These are phyloP conservation scores for Lampris incognitus DNA, from an alignment of 2,113 vertebrate species.

Conservation along the genomic window DNA sequence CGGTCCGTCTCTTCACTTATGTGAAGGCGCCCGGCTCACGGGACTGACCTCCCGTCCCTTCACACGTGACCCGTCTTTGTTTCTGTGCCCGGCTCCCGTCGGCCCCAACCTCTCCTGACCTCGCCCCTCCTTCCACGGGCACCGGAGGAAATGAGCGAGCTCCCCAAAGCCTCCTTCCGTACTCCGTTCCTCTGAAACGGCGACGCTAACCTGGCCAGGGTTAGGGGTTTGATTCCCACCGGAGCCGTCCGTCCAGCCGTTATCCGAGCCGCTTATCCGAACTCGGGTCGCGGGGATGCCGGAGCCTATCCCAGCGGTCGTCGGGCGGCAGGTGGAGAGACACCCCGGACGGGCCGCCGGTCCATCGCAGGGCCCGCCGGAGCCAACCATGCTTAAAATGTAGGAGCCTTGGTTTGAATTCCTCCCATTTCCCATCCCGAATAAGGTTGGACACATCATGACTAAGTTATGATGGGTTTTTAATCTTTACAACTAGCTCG, in stretches of 20 bases:
- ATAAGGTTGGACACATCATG: constrained; percentile 74
- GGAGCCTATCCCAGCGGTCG: no score
- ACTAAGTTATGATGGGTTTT: constrained; percentile 67
- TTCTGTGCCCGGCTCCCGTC: constrained; percentile 17
- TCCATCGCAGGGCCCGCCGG: no score
- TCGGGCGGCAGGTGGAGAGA: no score
- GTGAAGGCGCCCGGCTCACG: constrained; percentile 20
- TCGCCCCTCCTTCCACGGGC: constrained; percentile 63
- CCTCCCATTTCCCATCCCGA: constrained; percentile 39
- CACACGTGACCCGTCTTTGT: constrained; percentile 66
- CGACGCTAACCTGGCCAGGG: background rate
- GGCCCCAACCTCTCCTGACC: constrained; percentile 63
- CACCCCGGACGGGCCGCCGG: no score
- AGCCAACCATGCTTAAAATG: background rate
- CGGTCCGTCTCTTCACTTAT: constrained; percentile 12
- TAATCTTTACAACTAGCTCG: constrained; percentile 71
- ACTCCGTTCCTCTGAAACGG: background rate
- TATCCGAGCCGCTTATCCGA: no score
- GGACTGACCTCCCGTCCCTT: constrained; percentile 46
- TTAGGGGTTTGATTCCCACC: no score
- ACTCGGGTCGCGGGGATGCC: no score
- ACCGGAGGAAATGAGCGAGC: constrained; percentile 48
- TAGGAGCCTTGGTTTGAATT: constrained; percentile 44
- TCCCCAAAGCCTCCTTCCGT: background rate
- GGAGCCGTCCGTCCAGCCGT: no score